Percentiles rank a stretch among this genome's conserved stretches.
These are phyloP conservation scores for Thymallus thymallus DNA, from an alignment of 2,113 vertebrate genomes.

Conservation along the genomic window DNA sequence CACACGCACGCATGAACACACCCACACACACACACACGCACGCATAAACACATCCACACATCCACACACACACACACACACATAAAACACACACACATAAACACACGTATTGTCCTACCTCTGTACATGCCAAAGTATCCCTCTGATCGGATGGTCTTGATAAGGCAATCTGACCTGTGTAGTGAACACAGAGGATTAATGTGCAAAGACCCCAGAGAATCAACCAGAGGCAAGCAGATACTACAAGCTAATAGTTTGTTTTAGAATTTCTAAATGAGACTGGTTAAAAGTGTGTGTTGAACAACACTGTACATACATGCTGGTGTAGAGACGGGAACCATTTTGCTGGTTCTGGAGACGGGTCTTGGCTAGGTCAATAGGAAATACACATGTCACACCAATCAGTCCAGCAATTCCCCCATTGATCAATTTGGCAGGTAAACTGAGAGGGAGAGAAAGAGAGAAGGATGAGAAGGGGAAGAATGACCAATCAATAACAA, in stretches of 20 bases:
- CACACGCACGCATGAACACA: too few relatives aligned
- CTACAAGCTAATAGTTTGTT: background rate
- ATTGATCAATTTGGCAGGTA: slow-evolving; percentile 99
- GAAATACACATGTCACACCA: slow-evolving; percentile 97
- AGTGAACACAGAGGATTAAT: slow-evolving; percentile 24
- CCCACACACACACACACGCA: too few relatives aligned
- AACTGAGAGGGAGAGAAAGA: slow-evolving; percentile 67
- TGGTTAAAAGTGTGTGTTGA: background rate
- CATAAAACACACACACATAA: too few relatives aligned
- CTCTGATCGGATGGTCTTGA: slow-evolving; percentile 81
- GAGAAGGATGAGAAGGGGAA: background rate
- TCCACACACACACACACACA: too few relatives aligned
- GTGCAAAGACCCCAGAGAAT: background rate
- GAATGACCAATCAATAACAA: background rate
- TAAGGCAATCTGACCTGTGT: slow-evolving; percentile 82
- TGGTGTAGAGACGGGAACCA: slow-evolving; percentile 90
- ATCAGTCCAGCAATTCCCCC: slow-evolving; percentile 96
- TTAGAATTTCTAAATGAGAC: background rate
- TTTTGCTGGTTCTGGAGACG: slow-evolving; percentile 98
- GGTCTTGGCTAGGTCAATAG: slow-evolving; percentile 98
- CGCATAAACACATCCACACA: too few relatives aligned
- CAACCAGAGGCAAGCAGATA: background rate
- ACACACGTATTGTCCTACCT: slow-evolving; percentile 56
- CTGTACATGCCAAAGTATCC: slow-evolving; percentile 83
- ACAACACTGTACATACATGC: slow-evolving; percentile 80